Evolutionary conservation across 92 coral and sea anemone genomes (phyloP).

Genomic region (Hydrozoanthus gracilis): DNA sequence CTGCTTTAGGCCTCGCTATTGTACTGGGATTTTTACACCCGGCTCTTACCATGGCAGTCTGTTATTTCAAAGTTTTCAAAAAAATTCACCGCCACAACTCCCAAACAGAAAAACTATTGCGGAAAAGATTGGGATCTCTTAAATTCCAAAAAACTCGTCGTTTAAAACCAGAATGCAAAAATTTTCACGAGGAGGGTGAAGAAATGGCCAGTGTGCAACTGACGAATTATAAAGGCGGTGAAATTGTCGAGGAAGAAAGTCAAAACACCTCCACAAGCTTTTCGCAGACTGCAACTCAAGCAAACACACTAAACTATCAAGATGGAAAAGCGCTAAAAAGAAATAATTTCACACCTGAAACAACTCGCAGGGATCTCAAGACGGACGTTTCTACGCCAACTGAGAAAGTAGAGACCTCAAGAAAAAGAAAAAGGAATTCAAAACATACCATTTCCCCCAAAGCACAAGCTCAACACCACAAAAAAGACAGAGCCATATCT

Average conservation of each 20-base stretch:
- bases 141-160: neutral
- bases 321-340: neutral
- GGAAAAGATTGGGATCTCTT: neutral
- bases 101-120: neutral
- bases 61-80: conserved; percentile 28
- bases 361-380: neutral
- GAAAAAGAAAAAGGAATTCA: neutral
- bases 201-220: neutral
- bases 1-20: conserved; percentile 16
- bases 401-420: neutral
- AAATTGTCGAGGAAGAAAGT: neutral
- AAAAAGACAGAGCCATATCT: neutral
- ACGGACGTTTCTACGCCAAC: neutral
- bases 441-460: neutral
- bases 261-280: neutral
- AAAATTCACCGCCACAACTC: conserved; percentile 26
- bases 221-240: neutral
- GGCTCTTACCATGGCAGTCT: conserved; percentile 8
- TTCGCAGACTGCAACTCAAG: neutral
- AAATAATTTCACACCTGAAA: neutral
- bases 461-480: neutral
- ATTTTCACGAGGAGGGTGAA: neutral
- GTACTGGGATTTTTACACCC: conserved; percentile 25
- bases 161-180: neutral
- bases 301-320: neutral